Conservation (phyloP, 1,140 invertebrate genomes). For the Ericerus pela region DNA sequence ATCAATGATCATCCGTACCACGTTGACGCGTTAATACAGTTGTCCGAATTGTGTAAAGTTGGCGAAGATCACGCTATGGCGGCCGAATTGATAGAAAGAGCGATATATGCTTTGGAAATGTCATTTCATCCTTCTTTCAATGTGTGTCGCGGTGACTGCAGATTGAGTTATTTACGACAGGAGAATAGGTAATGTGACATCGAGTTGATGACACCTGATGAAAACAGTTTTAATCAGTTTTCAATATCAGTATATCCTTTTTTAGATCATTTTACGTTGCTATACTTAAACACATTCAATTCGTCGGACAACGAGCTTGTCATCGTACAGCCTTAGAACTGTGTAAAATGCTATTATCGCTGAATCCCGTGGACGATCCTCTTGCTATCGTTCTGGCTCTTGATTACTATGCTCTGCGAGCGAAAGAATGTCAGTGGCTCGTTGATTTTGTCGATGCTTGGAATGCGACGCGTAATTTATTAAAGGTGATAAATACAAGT, state of each 20-base stretch:
- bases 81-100: slow-evolving; percentile 60
- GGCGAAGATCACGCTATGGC: slow-evolving; percentile 66
- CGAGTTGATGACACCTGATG: neutral
- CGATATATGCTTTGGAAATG: slow-evolving; percentile 59
- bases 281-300: slow-evolving; percentile 68
- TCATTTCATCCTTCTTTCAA: slow-evolving; percentile 70
- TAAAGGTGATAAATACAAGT: slow-evolving; percentile 32
- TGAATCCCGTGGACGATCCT: slow-evolving; percentile 75
- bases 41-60: slow-evolving; percentile 64
- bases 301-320: slow-evolving; percentile 63
- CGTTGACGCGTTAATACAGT: slow-evolving; percentile 68
- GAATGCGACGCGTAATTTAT: slow-evolving; percentile 50
- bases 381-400: slow-evolving; percentile 63
- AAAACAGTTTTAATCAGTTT: neutral
- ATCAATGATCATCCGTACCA: slow-evolving; percentile 65
- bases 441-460: slow-evolving; percentile 51
- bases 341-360: slow-evolving; percentile 54
- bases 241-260: slow-evolving; percentile 19
- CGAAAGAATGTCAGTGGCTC: slow-evolving; percentile 70
- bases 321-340: slow-evolving; percentile 67
- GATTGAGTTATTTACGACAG: slow-evolving; percentile 62
- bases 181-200: slow-evolving; percentile 52
- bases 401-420: slow-evolving; percentile 72
- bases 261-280: slow-evolving; percentile 62
- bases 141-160: slow-evolving; percentile 52